Percentiles rank a stretch among this genome's conserved stretches.
These are phyloP conservation scores for Polyommatus iphigenia DNA, from an alignment of 2,888 invertebrate genomes.

Conservation along the genomic window DNA sequence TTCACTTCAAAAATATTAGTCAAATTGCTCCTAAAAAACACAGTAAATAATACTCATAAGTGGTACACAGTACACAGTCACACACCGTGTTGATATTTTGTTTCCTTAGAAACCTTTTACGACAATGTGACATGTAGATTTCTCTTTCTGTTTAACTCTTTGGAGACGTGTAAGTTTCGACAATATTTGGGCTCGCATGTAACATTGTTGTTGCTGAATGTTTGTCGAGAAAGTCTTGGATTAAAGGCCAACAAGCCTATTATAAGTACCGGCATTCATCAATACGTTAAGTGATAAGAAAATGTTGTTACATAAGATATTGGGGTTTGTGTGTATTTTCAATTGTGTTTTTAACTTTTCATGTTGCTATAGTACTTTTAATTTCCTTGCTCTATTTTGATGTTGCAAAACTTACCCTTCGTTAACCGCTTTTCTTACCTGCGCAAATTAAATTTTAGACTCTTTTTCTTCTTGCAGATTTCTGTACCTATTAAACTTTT, in stretches of 20 bases:
- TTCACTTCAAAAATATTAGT: too few relatives aligned
- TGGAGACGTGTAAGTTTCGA: background rate
- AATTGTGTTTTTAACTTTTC: too few relatives aligned
- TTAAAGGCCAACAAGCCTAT: background rate
- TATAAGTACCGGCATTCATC: background rate
- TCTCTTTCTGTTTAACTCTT: background rate
- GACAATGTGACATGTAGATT: background rate
- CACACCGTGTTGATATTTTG: background rate
- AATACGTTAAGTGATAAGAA: background rate
- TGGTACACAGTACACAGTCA: background rate
- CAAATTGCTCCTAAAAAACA: background rate
- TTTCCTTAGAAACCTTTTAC: slow-evolving; percentile 17
- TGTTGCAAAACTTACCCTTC: too few relatives aligned
- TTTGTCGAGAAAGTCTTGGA: background rate
- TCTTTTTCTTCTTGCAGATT: too few relatives aligned
- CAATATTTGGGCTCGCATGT: slow-evolving; percentile 8
- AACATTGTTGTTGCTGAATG: background rate
- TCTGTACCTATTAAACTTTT: too few relatives aligned
- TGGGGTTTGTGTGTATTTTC: too few relatives aligned
- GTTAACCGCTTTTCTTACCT: background rate
- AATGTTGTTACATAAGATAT: background rate
- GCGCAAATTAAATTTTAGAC: background rate
- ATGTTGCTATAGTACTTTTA: too few relatives aligned
- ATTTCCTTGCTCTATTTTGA: too few relatives aligned
- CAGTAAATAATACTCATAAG: background rate